These are phyloP conservation scores for Prionace glauca DNA, from an alignment of 2,797 vertebrate genomes.

Conservation along the genomic window DNA sequence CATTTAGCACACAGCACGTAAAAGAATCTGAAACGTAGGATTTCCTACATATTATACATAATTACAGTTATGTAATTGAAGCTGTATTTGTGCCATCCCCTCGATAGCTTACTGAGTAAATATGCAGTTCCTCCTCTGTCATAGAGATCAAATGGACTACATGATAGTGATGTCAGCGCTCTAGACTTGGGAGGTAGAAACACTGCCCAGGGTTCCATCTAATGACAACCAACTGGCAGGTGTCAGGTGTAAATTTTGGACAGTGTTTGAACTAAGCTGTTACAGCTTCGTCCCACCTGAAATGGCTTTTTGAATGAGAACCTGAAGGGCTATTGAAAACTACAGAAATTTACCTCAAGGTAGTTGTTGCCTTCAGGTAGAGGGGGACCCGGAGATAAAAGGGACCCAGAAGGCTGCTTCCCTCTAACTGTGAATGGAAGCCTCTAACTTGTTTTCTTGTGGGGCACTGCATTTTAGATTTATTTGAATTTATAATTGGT, in stretches of 20 bases:
- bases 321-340: neutral
- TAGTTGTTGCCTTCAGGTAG: neutral
- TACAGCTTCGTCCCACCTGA: neutral
- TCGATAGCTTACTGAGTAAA: neutral
- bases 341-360: neutral
- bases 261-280: neutral
- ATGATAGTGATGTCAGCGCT: neutral
- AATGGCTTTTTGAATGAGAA: neutral
- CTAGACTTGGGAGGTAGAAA: neutral
- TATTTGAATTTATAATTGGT: neutral
- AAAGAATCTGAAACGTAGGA: neutral
- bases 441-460: neutral
- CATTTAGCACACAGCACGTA: conserved; percentile 38
- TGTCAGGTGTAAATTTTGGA: neutral
- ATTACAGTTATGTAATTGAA: neutral
- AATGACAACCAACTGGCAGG: neutral
- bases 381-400: neutral
- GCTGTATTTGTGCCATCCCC: neutral
- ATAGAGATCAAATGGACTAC: neutral
- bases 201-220: neutral
- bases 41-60: neutral
- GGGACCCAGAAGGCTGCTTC: neutral
- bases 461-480: neutral
- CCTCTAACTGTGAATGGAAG: neutral
- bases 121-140: neutral